These are phyloP conservation scores for Drosophila miranda DNA, from an alignment of 1,140 invertebrate species.

Conservation along the genomic window DNA sequence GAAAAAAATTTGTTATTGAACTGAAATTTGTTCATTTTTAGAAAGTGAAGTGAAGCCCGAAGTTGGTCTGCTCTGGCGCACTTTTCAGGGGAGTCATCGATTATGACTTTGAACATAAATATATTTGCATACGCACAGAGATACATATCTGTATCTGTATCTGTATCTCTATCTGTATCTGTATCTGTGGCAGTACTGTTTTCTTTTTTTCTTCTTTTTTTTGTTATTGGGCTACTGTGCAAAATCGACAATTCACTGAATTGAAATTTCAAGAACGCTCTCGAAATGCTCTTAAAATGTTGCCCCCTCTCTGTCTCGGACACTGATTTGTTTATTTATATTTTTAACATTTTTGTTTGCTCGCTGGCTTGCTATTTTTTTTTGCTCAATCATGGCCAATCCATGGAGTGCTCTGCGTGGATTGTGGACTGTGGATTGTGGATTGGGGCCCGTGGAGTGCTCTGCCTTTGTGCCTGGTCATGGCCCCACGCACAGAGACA, in stretches of 20 bases:
- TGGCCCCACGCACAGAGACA: conserved; percentile 52
- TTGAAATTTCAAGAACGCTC: conserved; percentile 72
- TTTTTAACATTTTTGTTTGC: conserved; percentile 52
- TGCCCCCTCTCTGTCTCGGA: conserved; percentile 12
- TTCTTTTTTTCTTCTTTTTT: background rate
- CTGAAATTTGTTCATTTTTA: conserved; percentile 70
- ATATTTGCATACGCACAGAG: conserved; percentile 10
- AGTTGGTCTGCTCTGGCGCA: conserved; percentile 21
- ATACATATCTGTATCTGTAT: conserved; percentile 3
- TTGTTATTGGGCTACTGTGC: conserved; percentile 58
- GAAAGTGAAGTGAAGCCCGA: conserved; percentile 60
- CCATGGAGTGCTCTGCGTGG: conserved; percentile 19
- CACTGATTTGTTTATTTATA: conserved; percentile 73
- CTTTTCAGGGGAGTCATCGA: conserved; percentile 52
- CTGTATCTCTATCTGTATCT: background rate
- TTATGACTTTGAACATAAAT: conserved; percentile 58
- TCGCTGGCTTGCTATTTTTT: conserved; percentile 19
- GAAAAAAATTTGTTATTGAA: conserved; percentile 62
- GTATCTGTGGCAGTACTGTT: conserved; percentile 17
- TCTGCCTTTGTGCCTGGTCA: conserved; percentile 55
- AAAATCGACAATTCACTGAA: conserved; percentile 61
- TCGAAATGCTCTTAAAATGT: conserved; percentile 23
- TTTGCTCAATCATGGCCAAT: conserved; percentile 71
- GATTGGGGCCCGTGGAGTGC: no score
- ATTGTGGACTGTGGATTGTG: background rate